These are phyloP conservation scores for Microcebus tavaratra DNA, from an alignment of 2,113 vertebrate genomes.

Conservation along the genomic window DNA sequence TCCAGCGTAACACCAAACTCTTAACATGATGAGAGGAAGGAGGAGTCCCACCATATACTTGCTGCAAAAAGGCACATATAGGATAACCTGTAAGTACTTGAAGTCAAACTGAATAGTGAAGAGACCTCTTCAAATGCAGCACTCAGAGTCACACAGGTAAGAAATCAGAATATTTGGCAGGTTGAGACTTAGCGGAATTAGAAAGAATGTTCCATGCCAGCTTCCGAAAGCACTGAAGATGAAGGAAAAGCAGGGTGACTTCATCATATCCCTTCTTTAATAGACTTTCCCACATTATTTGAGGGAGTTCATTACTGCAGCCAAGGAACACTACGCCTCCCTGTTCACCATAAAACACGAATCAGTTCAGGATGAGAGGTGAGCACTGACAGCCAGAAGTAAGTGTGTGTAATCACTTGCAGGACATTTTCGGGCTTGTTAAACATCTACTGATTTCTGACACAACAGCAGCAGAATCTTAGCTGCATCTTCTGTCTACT, in stretches of 20 bases:
- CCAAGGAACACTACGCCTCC: neutral
- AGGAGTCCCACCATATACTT: neutral
- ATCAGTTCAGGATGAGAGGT: neutral
- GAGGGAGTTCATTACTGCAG: neutral
- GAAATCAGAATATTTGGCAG: neutral
- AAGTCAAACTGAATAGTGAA: neutral
- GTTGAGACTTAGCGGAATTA: neutral
- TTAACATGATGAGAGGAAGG: neutral
- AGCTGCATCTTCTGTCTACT: constrained; percentile 66
- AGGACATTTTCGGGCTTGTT: constrained; percentile 57
- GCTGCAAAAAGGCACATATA: neutral
- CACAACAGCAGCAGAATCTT: constrained; percentile 58
- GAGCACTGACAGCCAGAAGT: neutral
- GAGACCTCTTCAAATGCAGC: neutral
- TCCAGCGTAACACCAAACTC: neutral
- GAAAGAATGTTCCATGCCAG: rapidly evolving
- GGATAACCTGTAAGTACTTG: neutral
- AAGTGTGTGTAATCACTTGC: neutral
- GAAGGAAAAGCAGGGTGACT: neutral
- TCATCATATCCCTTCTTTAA: neutral
- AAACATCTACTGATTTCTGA: constrained; percentile 73
- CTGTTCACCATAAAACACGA: neutral
- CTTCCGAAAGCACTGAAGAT: neutral
- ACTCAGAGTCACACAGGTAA: neutral
- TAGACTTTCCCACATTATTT: neutral